These are phyloP conservation scores for Pituophis catenifer DNA, from an alignment of 2,113 vertebrate species.

Conservation along the genomic window DNA sequence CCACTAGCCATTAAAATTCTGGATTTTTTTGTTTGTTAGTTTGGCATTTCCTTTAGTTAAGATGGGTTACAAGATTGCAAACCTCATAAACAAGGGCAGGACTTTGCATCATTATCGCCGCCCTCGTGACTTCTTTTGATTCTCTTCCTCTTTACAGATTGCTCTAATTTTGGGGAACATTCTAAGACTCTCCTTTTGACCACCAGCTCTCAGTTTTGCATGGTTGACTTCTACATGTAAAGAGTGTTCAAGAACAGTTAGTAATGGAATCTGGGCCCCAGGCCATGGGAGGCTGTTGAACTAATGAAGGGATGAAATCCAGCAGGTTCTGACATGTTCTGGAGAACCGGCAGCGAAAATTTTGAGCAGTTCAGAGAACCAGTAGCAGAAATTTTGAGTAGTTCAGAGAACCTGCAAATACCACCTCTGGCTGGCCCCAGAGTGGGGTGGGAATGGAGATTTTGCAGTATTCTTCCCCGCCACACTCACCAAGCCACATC, in stretches of 20 bases:
- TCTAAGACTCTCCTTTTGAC: background rate
- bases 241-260: background rate
- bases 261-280: background rate
- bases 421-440: too few species aligned
- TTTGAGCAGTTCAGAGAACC: too few species aligned
- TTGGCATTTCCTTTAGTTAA: background rate
- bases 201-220: background rate
- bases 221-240: background rate
- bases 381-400: too few species aligned
- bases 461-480: too few species aligned
- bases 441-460: too few species aligned
- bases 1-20: background rate
- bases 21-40: background rate
- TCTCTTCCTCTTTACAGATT: background rate
- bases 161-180: background rate
- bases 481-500: too few species aligned
- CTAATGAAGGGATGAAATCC: background rate
- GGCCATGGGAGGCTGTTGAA: background rate
- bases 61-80: background rate
- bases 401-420: too few species aligned
- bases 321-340: too few species aligned
- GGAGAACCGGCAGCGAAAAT: too few species aligned
- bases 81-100: background rate
- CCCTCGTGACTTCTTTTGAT: background rate
- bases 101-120: background rate